Evolutionary conservation across 2,888 invertebrate species (phyloP).

Genomic region (Caenorhabditis sp.): DNA sequence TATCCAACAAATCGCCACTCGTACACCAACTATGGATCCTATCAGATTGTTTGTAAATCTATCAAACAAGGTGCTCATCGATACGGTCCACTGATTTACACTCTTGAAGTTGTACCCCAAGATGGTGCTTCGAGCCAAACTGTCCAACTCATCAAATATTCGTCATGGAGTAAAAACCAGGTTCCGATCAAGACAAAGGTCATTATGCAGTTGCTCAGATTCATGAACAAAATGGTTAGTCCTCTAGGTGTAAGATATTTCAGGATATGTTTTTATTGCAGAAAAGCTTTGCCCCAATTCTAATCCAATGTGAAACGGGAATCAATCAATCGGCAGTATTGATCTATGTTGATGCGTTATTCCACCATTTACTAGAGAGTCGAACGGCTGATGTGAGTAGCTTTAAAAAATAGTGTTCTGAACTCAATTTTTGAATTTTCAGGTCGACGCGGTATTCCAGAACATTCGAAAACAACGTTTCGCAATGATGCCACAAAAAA

Average conservation of each 20-base stretch:
- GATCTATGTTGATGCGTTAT: background rate
- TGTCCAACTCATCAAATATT: background rate
- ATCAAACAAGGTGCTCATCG: background rate
- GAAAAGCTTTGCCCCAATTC: background rate
- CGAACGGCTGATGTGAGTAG: background rate
- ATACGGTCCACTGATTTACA: background rate
- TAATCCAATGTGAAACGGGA: slow-evolving; percentile 1
- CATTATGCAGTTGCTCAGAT: background rate
- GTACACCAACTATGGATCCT: background rate
- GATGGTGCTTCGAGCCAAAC: background rate
- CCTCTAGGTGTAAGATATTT: no score
- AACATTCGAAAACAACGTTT: background rate
- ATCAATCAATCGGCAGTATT: background rate
- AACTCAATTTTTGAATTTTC: background rate
- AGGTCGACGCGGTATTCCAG: background rate
- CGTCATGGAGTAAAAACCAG: background rate
- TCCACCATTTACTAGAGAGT: background rate
- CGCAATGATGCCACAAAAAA: background rate
- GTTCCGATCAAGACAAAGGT: background rate
- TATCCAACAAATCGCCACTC: background rate
- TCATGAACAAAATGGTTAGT: background rate
- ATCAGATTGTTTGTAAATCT: background rate
- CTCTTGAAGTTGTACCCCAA: background rate
- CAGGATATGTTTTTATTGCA: background rate
- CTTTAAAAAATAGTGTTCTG: no score